Base-by-base conservation (phyloP, 2,888 invertebrate species). In the Ophion ellenae region DNA sequence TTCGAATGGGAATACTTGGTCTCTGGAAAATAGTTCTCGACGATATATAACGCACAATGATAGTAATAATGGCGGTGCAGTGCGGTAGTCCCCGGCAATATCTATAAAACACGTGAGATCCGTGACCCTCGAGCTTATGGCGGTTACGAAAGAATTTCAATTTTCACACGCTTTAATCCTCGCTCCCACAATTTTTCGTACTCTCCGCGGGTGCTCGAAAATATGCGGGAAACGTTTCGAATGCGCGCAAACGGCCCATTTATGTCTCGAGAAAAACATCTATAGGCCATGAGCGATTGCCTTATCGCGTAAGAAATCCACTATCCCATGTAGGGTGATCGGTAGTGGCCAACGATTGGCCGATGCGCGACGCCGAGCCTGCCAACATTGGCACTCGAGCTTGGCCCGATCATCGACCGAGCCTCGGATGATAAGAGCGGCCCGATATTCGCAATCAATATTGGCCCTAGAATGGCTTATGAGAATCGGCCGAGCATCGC, bases 1-100 rank as follows among this genome's bases (percentile, higher is more conserved):
- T 83, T 86, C 81, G 77, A 83, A 83, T 86, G 83, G 69, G 74
- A 86, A 86, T 86, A 86, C 86, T 86, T 86, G 75, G 81, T 77
- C 69, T 77, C 76, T 14, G 28, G 67, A 83, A 81, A 73, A 86
- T 86, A 86, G 86, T 86, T 83, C 40, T 47, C 77, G 61, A 63
- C 57, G 64, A 75, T 70, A 63, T 70, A 81, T 40, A 75, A 14
- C 40, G 57, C 63, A 57, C 75, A 40, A 36, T n/a, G 53, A 20
- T 63, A 36, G 45, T 11, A 47, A 47, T 47, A 57, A 64, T 70
- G 36, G 80, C 9, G n/a, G 32, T 57, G 40, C 14, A 64, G 28
- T 28, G 32, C 4, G 32, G 32, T 32, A 32, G 24, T 17, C 24
- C n/a, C n/a, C 14, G 11, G 63, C 40, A 14, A 53, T 53, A 10